Percentiles rank a stretch among this genome's conserved stretches.
phyloP scores from a whole-genome alignment of 2,888 invertebrate genomes.

The Patella depressa region DNA sequence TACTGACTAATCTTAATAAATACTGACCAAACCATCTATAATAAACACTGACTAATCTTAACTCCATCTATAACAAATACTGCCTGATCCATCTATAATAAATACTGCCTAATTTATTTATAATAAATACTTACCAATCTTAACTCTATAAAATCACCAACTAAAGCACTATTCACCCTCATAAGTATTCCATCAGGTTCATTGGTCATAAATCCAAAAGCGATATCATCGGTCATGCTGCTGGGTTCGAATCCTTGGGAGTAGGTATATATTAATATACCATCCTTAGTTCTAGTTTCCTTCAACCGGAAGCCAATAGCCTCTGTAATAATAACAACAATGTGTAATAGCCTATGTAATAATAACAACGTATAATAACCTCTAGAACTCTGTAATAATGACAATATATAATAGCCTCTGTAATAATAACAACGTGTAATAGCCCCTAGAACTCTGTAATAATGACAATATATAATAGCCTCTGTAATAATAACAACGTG shows the following conservation, averaged over 20 bases:
- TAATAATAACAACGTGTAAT: neutral
- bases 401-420: neutral
- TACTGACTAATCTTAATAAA: slow-evolving; percentile 56
- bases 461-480: neutral
- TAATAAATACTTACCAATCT: slow-evolving; percentile 54
- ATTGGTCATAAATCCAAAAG: slow-evolving; percentile 69
- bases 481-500: neutral
- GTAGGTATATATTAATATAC: slow-evolving; percentile 57
- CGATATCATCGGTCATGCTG: slow-evolving; percentile 55
- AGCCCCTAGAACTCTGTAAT: slow-evolving; percentile 15
- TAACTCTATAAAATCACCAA: slow-evolving; percentile 63
- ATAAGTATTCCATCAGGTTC: slow-evolving; percentile 60
- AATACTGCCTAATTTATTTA: neutral
- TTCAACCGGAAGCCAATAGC: slow-evolving; percentile 29
- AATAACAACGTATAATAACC: neutral
- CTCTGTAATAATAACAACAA: slow-evolving; percentile 18
- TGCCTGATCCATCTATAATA: neutral
- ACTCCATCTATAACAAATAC: neutral
- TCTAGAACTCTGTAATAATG: slow-evolving; percentile 14
- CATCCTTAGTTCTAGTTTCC: slow-evolving; percentile 40
- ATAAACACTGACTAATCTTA: too few relatives aligned
- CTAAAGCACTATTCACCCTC: slow-evolving; percentile 52
- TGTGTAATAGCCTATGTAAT: neutral
- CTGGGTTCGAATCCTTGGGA: slow-evolving; percentile 20
- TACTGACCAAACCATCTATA: neutral